Conservation (phyloP, 2,113 vertebrate genomes). For the Odocoileus virginianus region DNA sequence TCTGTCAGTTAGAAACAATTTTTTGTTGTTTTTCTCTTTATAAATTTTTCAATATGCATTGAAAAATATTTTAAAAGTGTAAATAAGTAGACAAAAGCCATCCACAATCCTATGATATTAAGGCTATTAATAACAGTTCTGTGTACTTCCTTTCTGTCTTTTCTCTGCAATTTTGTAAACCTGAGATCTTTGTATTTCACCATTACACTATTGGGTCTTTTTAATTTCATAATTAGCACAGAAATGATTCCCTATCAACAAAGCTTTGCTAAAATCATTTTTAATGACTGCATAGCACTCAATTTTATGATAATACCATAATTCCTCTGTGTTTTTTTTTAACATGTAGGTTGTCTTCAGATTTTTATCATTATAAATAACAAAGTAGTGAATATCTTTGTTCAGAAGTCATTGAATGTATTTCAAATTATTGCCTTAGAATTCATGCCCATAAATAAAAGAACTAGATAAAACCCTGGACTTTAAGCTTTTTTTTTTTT, state of each 20-base stretch:
- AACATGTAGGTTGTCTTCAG: neutral
- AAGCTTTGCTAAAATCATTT: neutral
- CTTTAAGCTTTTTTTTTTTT: neutral
- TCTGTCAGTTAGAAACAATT: neutral
- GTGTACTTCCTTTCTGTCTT: neutral
- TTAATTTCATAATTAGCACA: neutral
- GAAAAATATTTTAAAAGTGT: neutral
- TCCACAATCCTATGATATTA: neutral
- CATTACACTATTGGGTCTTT: neutral
- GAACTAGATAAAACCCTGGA: neutral
- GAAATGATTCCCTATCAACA: neutral
- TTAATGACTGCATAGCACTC: neutral
- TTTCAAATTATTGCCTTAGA: neutral
- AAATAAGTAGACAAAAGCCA: neutral
- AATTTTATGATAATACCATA: neutral
- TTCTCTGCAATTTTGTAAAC: neutral
- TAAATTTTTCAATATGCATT: neutral
- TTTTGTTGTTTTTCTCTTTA: neutral
- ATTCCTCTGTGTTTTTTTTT: neutral
- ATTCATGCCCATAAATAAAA: neutral
- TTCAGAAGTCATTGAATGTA: neutral
- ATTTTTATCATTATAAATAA: neutral
- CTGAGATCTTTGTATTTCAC: neutral
- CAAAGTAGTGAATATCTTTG: neutral
- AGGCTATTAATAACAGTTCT: neutral